Base-by-base conservation (phyloP, 2,113 vertebrate genomes). In the Mobula birostris region DNA sequence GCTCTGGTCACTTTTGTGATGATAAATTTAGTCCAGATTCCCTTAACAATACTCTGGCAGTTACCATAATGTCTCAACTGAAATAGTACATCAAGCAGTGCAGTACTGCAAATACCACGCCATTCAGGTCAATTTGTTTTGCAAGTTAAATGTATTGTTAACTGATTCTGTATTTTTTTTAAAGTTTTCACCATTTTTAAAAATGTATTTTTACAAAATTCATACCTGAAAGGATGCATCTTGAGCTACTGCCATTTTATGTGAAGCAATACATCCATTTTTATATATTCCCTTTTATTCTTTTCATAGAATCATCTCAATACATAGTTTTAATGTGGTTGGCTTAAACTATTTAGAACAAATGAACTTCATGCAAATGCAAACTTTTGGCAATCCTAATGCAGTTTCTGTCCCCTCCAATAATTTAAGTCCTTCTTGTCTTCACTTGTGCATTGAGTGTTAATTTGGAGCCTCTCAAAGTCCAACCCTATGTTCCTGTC, bases 11-110 rank as follows among this genome's bases (percentile, higher is more conserved):
- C 70, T 93, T 93, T 74, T 74, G 36, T 74, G 24, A 76, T 70
- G 21, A 93, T 93, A 56, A 74, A 76, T 93, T 93, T 93, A 74
- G 91, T 74, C 24, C 91, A 93, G 91, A 93, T 93, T 93, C 70
- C 91, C 24, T 24, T 76, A 5, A 36, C 68, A 93, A 48, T 93
- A 72, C 91, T 93, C 40, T 93, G 70, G 36, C 91, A 91, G 66
- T 70, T 91, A 7, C 63, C 32, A 93, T 40, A 93, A 93, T 72
- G 40, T 27, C 40, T 93, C 36, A 56, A 4, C 36, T 93, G 21
- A 93, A 93, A 93, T 74, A 93, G 40, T 9, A 76, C 70, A 70
- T 40, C 14, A 56, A 5, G 8, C 70, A 27, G 70, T 76, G 70
- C 40, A 74, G 36, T 40, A 93, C 68, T 93, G 68, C 70, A 93